These are phyloP conservation scores for Fringilla coelebs DNA, from an alignment of 2,797 vertebrate species.

Conservation along the genomic window DNA sequence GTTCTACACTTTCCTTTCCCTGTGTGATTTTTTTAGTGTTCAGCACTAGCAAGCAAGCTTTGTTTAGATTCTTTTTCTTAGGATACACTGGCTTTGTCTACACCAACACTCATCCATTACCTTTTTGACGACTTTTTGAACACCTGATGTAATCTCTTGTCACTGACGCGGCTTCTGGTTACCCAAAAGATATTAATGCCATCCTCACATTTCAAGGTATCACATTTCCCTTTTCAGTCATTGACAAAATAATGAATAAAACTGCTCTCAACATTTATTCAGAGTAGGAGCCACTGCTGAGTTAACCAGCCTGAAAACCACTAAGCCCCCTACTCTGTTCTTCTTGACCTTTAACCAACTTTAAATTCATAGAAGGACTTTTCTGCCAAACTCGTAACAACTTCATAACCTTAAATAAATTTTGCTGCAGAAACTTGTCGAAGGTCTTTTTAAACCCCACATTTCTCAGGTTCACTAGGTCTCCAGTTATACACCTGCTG, in stretches of 20 bases:
- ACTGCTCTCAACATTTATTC: not conserved
- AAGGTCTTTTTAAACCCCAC: not conserved
- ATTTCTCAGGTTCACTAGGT: not conserved
- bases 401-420: not conserved
- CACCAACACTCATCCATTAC: not conserved
- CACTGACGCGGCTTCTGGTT: not conserved
- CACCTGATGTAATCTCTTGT: not conserved
- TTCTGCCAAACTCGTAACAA: not conserved
- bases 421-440: not conserved
- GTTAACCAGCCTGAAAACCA: not conserved
- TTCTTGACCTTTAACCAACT: not conserved
- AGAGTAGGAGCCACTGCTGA: not conserved
- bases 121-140: not conserved
- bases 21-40: not conserved
- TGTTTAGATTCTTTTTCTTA: not conserved
- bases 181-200: not conserved
- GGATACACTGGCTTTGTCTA: not conserved
- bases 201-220: not conserved
- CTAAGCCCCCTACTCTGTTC: not conserved
- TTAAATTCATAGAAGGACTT: not conserved
- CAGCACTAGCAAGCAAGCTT: not conserved
- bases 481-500: not conserved
- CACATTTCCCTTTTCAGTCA: not conserved
- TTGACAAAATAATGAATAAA: not conserved
- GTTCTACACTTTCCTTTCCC: not conserved